Percentiles rank a stretch among this genome's conserved stretches.
Evolutionary conservation across 1,140 invertebrate genomes (phyloP).

Genomic region (Chrysomallon squamiferum): DNA sequence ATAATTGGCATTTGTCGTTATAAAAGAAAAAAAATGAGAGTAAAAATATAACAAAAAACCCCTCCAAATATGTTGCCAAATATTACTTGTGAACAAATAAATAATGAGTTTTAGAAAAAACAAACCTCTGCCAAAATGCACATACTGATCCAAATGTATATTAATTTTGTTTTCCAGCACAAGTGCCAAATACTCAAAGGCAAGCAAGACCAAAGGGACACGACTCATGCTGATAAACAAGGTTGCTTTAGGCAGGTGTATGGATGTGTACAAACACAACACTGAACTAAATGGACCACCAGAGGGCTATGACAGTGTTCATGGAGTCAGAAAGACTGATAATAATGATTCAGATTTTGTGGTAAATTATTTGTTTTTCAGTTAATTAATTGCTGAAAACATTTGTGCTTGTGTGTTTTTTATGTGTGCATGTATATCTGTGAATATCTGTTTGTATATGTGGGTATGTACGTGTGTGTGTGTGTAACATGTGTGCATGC

Average conservation of each 20-base stretch:
- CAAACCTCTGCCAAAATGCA: no score
- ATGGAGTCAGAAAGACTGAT: constrained; percentile 45
- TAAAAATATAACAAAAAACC: no score
- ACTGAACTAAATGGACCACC: constrained; percentile 47
- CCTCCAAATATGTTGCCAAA: no score
- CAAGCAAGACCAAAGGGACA: constrained; percentile 46
- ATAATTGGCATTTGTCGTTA: no score
- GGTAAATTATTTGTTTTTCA: constrained; percentile 23
- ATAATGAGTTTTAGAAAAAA: no score
- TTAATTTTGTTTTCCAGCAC: constrained; percentile 48
- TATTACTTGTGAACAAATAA: no score
- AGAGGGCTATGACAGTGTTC: constrained; percentile 57
- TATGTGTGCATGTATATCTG: neutral
- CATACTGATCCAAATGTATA: no score
- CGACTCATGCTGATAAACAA: constrained; percentile 56
- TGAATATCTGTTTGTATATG: neutral
- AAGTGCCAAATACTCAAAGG: constrained; percentile 49
- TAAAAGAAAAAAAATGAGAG: no score
- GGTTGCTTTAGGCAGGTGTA: constrained; percentile 57
- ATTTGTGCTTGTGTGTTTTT: neutral
- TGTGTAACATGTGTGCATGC: neutral
- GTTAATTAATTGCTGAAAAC: neutral
- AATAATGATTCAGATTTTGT: constrained; percentile 45
- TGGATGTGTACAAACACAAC: constrained; percentile 32
- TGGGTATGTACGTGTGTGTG: neutral